Conservation (phyloP, 2,113 vertebrate genomes). For the Illadopsis cleaveri region DNA sequence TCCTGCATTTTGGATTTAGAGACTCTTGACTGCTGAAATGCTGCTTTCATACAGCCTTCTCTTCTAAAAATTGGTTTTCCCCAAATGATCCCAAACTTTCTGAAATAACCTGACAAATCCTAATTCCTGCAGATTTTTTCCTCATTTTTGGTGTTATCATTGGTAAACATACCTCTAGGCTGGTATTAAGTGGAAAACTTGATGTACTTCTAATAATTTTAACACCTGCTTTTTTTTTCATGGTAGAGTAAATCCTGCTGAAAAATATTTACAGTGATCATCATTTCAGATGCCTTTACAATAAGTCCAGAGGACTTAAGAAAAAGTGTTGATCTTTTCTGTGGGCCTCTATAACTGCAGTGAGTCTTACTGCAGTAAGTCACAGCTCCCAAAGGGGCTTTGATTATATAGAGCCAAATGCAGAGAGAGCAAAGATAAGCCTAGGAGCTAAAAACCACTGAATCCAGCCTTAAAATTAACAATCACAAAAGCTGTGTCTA, state of each 20-base stretch:
- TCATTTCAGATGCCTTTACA: constrained; percentile 44
- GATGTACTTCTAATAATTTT: constrained; percentile 52
- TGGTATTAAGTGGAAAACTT: constrained; percentile 56
- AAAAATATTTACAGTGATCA: constrained; percentile 58
- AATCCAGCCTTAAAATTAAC: constrained; percentile 53
- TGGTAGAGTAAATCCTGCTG: constrained; percentile 27
- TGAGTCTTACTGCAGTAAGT: constrained; percentile 33
- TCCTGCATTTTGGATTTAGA: constrained; percentile 56
- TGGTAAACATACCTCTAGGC: constrained; percentile 55
- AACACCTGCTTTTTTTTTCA: constrained; percentile 4
- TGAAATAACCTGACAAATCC: constrained; percentile 57
- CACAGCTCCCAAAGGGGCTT: constrained; percentile 40
- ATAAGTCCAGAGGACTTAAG: constrained; percentile 46
- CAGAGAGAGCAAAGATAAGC: constrained; percentile 31
- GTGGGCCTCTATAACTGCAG: constrained; percentile 11
- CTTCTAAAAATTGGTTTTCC: constrained; percentile 55
- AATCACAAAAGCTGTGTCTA: constrained; percentile 42
- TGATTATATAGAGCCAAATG: constrained; percentile 34
- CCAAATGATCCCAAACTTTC: constrained; percentile 44
- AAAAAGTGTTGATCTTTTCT: constrained; percentile 45
- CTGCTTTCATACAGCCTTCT: constrained; percentile 6
- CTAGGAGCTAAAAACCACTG: neutral
- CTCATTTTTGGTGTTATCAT: constrained; percentile 33
- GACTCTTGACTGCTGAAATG: constrained; percentile 9
- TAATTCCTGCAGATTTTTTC: constrained; percentile 5